Conservation (phyloP, 2,113 vertebrate species). For the Notechis scutatus region DNA sequence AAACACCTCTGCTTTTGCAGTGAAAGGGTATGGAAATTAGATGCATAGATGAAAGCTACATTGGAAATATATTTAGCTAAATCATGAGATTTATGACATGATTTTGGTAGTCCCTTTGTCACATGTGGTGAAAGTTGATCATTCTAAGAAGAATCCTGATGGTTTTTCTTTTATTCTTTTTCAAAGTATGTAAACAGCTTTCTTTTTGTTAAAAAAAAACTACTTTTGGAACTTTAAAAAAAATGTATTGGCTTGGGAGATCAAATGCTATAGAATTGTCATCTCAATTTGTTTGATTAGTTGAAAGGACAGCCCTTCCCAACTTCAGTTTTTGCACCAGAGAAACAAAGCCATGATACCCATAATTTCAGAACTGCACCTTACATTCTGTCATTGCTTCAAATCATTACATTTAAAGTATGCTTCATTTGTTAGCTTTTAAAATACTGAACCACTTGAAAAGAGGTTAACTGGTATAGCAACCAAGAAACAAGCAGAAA, state of each 20-base stretch:
- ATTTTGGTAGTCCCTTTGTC: constrained; percentile 3
- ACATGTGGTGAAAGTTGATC: constrained; percentile 28
- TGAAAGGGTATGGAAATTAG: background rate
- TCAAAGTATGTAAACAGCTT: constrained; percentile 3
- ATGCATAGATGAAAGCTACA: background rate
- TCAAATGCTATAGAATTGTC: constrained; percentile 56
- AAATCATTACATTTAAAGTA: background rate
- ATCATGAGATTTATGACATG: constrained; percentile 9
- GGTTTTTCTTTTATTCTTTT: constrained; percentile 1
- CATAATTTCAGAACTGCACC: constrained; percentile 18
- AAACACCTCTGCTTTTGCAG: no score
- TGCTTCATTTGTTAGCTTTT: background rate
- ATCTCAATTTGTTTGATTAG: constrained; percentile 59
- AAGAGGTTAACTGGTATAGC: background rate
- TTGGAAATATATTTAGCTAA: constrained; percentile 3
- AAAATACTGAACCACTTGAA: background rate
- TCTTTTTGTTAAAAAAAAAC: constrained; percentile 7
- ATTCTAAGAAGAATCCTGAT: constrained; percentile 35
- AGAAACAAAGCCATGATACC: constrained; percentile 16
- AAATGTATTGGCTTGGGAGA: constrained; percentile 59
- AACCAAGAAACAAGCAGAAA: background rate
- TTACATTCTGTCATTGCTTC: constrained; percentile 1
- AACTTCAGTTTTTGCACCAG: constrained; percentile 33
- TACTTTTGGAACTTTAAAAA: constrained; percentile 10
- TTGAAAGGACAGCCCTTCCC: constrained; percentile 6